Evolutionary conservation across 2,797 vertebrate genomes (phyloP).

Genomic region (Lophotriccus pileatus): DNA sequence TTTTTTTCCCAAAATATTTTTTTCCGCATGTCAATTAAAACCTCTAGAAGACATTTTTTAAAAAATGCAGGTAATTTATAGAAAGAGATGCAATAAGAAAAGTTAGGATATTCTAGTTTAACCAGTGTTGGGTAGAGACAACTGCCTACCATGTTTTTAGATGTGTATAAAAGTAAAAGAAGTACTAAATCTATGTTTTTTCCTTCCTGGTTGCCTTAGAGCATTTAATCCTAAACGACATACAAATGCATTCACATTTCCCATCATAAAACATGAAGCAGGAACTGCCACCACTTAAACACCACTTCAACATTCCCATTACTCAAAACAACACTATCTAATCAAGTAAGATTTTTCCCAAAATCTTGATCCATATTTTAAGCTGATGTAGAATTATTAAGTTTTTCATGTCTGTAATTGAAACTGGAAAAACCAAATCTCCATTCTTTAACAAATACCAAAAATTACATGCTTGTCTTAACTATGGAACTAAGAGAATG

Average conservation of each 20-base stretch:
- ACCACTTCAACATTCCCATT: not conserved
- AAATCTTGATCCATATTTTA: not conserved
- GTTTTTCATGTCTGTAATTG: not conserved
- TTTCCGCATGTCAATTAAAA: not conserved
- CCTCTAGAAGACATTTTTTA: not conserved
- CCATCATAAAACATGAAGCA: not conserved
- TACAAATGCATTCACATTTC: not conserved
- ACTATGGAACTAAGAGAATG: not conserved
- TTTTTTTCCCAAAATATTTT: not conserved
- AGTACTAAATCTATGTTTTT: not conserved
- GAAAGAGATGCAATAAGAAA: not conserved
- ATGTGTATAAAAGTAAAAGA: not conserved
- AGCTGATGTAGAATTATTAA: not conserved
- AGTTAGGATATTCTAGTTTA: not conserved
- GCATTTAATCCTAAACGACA: not conserved
- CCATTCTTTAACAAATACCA: not conserved
- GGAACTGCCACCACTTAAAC: not conserved
- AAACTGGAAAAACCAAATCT: not conserved
- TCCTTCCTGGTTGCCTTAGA: not conserved
- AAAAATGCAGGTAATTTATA: not conserved
- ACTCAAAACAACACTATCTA: not conserved
- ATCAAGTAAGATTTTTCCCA: not conserved
- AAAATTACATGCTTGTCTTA: not conserved
- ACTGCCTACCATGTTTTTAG: not conserved
- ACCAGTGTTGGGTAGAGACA: not conserved